phyloP scores from a whole-genome alignment of 2,113 vertebrate species.

The Zosterops borbonicus region DNA sequence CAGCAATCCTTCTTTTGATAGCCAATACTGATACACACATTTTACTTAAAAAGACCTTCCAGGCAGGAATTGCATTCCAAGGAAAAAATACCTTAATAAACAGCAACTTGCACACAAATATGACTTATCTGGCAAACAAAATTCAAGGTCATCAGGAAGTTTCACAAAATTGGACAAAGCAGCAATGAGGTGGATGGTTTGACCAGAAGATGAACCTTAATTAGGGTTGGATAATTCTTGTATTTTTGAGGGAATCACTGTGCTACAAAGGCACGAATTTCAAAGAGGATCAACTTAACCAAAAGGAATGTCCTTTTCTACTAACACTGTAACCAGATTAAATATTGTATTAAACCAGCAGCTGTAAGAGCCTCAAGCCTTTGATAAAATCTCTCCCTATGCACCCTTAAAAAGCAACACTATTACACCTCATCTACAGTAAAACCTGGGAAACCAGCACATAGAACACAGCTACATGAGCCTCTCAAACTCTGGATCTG shows the following conservation, averaged over 20 bases:
- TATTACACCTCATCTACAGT: not conserved
- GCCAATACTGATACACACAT: not conserved
- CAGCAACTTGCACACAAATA: not conserved
- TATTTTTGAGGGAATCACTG: not conserved
- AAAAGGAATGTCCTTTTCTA: not conserved
- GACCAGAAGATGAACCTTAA: not conserved
- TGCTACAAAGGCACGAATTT: not conserved
- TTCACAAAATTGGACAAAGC: not conserved
- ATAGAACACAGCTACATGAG: not conserved
- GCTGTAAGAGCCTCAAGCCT: not conserved
- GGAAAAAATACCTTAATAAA: not conserved
- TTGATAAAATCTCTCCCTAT: not conserved
- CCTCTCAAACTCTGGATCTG: not conserved
- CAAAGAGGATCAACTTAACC: not conserved
- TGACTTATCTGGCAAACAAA: not conserved
- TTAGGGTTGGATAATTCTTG: not conserved
- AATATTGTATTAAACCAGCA: not conserved
- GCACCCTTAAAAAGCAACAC: not conserved
- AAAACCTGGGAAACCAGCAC: not conserved
- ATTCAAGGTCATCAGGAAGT: not conserved
- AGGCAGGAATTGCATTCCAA: not conserved
- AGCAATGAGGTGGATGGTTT: not conserved
- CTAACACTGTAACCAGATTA: not conserved
- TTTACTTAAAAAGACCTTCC: not conserved
- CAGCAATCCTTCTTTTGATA: not conserved